Evolutionary conservation across 2,113 vertebrate species (phyloP), one percentile per base, ranked within the genome.

Genomic region (Elachura formosa): DNA sequence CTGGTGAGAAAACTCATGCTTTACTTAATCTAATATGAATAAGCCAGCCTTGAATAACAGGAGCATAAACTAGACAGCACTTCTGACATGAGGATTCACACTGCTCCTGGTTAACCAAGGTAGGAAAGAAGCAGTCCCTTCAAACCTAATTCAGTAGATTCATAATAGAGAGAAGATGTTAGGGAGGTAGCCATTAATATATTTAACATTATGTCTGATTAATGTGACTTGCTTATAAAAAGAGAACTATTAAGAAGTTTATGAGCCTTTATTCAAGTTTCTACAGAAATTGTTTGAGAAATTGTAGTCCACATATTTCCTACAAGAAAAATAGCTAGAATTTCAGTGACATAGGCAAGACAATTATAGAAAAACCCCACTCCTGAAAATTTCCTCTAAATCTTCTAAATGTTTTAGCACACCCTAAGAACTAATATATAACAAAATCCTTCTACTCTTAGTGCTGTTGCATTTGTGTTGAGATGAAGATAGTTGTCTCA

Each of bases 401-500:
- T 83, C 20, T 62, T 75, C 77, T 88, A 86, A 75, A 74, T 83
- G 55, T 87, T 96, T 64, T 83, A 87, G 81, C 52, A 72, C 51
- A n/a, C 89, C 58, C 48, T 69, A 82, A 41, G 59, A 90, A 94
- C 33, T 94, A 83, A 91, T 87, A 89, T 82, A 90, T 81, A 34
- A 87, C 77, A 96, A 94, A 95, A 95, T 89, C 54, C 66, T 94
- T 93, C 88, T 93, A 75, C 91, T 96, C 55, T 85, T 89, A 85
- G 38, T 69, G 62, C 87, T 95, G 89, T 93, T 46, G 87, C 91
- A 76, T 94, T 96, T 87, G 45, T 93, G 67, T 63, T 63, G 84
- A 95, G 84, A 94, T 95, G 84, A 93, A 96, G 91, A 81, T 92
- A 95, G 89, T 91, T 89, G 91, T 85, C 87, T 96, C 91, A 85